phyloP scores from a whole-genome alignment of 2,888 invertebrate species.

The Dynastes tityus region DNA sequence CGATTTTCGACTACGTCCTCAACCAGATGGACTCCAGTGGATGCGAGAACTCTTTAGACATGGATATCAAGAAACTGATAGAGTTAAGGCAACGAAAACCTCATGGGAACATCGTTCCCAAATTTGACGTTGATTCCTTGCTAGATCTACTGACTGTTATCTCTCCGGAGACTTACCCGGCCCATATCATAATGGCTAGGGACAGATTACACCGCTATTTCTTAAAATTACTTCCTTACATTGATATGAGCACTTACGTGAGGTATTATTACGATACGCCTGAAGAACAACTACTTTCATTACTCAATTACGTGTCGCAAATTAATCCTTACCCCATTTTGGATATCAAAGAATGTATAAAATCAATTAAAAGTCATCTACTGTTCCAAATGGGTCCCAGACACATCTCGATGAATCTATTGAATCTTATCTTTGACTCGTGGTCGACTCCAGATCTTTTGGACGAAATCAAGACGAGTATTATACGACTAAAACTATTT shows the following conservation, averaged over 20 bases:
- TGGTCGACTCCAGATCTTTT: constrained; percentile 26
- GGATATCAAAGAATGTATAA: neutral
- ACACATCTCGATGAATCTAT: neutral
- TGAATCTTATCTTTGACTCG: constrained; percentile 12
- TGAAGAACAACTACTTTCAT: constrained; percentile 15
- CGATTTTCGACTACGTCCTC: constrained; percentile 15
- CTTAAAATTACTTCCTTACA: constrained; percentile 1
- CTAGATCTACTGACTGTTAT: neutral
- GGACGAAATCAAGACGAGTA: neutral
- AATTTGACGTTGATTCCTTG: neutral
- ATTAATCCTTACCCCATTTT: constrained; percentile 3
- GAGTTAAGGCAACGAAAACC: neutral
- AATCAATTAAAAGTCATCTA: constrained; percentile 20
- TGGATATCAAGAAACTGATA: constrained; percentile 1
- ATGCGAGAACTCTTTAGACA: neutral
- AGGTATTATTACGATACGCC: constrained; percentile 14
- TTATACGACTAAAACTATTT: neutral
- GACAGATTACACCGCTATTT: neutral
- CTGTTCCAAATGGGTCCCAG: constrained; percentile 7
- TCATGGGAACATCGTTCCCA: no score
- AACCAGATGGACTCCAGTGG: constrained; percentile 10
- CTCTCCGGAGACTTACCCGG: neutral
- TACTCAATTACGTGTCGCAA: constrained; percentile 8
- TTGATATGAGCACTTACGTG: neutral
- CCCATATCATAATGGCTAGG: constrained; percentile 1